A percentile compares a stretch with the other conserved stretches of the same genome.
These are phyloP conservation scores for Pipa parva DNA, from an alignment of 2,113 vertebrate genomes.

Conservation along the genomic window DNA sequence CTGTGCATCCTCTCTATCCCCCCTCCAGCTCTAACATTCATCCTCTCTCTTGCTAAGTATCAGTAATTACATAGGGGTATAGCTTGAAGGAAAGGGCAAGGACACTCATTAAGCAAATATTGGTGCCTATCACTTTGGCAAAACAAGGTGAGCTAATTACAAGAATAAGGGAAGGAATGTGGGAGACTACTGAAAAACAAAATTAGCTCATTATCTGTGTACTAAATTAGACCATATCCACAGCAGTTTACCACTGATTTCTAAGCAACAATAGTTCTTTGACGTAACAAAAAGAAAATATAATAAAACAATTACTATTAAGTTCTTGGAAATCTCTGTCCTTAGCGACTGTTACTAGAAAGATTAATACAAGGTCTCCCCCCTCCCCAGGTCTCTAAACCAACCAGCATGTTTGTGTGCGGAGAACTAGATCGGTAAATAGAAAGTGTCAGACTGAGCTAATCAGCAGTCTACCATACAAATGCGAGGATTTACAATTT, in stretches of 20 bases:
- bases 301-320: background rate
- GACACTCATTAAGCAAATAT: slow-evolving; percentile 50
- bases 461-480: too few relatives aligned
- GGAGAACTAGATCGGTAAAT: too few relatives aligned
- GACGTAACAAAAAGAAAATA: background rate
- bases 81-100: slow-evolving; percentile 44
- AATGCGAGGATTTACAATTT: too few relatives aligned
- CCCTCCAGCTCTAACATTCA: slow-evolving; percentile 10
- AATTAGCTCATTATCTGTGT: background rate
- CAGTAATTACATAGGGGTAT: slow-evolving; percentile 40
- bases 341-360: too few relatives aligned
- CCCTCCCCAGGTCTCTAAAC: too few relatives aligned
- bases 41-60: slow-evolving; percentile 21
- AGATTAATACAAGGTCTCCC: too few relatives aligned
- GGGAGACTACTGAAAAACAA: slow-evolving; percentile 29
- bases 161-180: slow-evolving; percentile 14
- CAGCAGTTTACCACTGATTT: background rate
- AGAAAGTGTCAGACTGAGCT: too few relatives aligned
- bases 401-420: too few relatives aligned
- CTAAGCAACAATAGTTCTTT: background rate
- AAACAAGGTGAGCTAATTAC: slow-evolving; percentile 44
- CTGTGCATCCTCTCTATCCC: background rate
- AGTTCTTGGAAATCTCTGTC: too few relatives aligned
- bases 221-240: background rate
- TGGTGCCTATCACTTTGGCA: slow-evolving; percentile 39